Evolutionary conservation across 2,888 invertebrate genomes (phyloP).

Genomic region (Scaptomyza polygonia): DNA sequence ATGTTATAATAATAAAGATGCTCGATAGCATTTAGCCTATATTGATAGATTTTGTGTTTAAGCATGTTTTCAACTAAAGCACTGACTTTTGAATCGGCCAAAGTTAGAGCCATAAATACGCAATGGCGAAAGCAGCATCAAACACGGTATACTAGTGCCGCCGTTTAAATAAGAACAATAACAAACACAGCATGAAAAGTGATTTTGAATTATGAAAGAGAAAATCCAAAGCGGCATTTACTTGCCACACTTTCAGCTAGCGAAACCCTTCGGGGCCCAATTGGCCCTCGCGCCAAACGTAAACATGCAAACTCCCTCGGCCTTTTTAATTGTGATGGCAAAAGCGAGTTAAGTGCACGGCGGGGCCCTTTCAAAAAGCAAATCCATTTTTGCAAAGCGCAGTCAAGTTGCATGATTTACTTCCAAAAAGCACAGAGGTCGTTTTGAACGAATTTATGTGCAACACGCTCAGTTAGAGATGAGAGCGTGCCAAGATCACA

Average conservation of each 20-base stretch:
- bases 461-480: constrained; percentile 1
- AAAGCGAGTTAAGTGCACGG: not conserved
- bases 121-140: constrained; percentile 47
- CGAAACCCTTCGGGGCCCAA: not conserved
- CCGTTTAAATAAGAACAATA: constrained; percentile 27
- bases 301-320: constrained; percentile 17
- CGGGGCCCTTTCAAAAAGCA: not conserved
- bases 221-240: constrained; percentile 56
- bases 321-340: constrained; percentile 1
- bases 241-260: constrained; percentile 7
- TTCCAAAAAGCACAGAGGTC: constrained; percentile 57
- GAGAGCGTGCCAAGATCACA: constrained; percentile 1
- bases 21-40: constrained; percentile 14
- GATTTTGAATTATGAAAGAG: constrained; percentile 76
- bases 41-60: constrained; percentile 21
- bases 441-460: constrained; percentile 43
- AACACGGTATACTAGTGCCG: constrained; percentile 20
- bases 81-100: constrained; percentile 1
- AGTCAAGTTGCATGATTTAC: constrained; percentile 74
- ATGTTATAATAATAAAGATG: constrained; percentile 35
- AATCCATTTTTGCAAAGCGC: constrained; percentile 54
- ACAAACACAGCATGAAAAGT: constrained; percentile 53
- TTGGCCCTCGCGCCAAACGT: not conserved
- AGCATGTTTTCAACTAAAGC: constrained; percentile 18
- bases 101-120: constrained; percentile 49